Base-by-base conservation (phyloP, 2,113 vertebrate genomes). In the Dipodomys merriami region DNA sequence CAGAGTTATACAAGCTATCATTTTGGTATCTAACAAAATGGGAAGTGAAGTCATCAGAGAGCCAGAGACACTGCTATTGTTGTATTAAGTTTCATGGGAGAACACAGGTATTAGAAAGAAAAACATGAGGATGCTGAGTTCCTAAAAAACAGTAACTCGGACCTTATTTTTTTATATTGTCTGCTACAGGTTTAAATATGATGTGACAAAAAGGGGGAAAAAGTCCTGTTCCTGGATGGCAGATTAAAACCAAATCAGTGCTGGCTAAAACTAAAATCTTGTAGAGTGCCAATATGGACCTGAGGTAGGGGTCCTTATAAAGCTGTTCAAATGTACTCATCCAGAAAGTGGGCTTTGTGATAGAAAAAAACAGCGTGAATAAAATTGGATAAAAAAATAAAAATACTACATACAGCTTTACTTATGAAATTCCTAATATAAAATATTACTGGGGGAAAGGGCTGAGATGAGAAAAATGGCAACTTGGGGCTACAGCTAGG, bases 1-100 rank as follows among this genome's bases (percentile, higher is more conserved):
- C 23, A 79, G 22, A 93, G 53, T 62, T 83, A 15, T 33, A 81
- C 12, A 71, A 90, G 29, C 27, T 65, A 78, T 11, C 35, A 60
- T 53, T 90, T 65, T 93, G 71, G 35, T 89, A 79, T 1, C 30
- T 74, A 79, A 30, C 29, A 87, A 96, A 87, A 82, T 71, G 19
- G n/a, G 84, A 84, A 46, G 30, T 80, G 16, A 88, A 90, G 22
- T 87, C 53, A 12, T 88, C 69, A 57, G 46, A 46, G 25, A 95
- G 91, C 29, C 64, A 7, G n/a, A 53, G 33, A 83, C 76, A 91
- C 77, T 27, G 33, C 20, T 79, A 7, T 22, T 80, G 29, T 27
- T 78, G 68, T 79, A 90, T 35, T 60, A 96, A 72, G 18, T 73
- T 90, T 92, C 5, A 64, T 9, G 13, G 33, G 46, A 77, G 33